Evolutionary conservation across 2,888 invertebrate species (phyloP).

Genomic region (Colletes collaris): DNA sequence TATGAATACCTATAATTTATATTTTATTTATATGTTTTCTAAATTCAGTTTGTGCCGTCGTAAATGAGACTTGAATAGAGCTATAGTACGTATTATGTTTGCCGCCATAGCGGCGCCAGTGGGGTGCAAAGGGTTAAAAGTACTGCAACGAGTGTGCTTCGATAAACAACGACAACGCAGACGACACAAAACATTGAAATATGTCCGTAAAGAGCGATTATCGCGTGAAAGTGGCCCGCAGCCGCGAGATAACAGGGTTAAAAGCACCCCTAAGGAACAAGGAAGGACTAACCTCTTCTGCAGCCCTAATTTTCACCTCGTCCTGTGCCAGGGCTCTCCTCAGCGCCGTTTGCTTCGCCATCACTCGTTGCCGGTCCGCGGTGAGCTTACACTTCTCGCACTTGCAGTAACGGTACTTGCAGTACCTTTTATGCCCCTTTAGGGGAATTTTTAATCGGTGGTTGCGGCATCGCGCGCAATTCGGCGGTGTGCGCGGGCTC

Average conservation of each 20-base stretch:
- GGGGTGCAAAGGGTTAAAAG: too few species aligned
- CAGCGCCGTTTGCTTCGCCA: constrained; percentile 94
- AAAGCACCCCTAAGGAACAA: constrained; percentile 25
- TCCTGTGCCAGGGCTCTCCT: constrained; percentile 94
- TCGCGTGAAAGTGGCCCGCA: background rate
- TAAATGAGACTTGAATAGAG: too few species aligned
- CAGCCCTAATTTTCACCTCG: constrained; percentile 82
- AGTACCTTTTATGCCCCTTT: constrained; percentile 96
- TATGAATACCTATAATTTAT: too few species aligned
- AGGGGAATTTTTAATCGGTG: constrained; percentile 94
- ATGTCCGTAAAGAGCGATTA: background rate
- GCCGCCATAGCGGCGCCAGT: too few species aligned
- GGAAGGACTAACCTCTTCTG: constrained; percentile 57
- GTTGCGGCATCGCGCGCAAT: constrained; percentile 89
- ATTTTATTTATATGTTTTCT: too few species aligned
- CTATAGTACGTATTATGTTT: too few species aligned
- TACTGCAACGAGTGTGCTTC: too few species aligned
- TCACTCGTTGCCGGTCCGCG: constrained; percentile 93
- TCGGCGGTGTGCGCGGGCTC: constrained; percentile 16
- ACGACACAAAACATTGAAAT: too few species aligned
- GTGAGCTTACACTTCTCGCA: constrained; percentile 95
- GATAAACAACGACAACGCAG: too few species aligned
- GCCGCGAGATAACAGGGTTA: background rate
- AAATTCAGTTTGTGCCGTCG: too few species aligned
- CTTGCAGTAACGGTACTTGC: constrained; percentile 92